Base-by-base conservation (phyloP, 1,140 invertebrate species). In the Lordiphosa collinella region DNA sequence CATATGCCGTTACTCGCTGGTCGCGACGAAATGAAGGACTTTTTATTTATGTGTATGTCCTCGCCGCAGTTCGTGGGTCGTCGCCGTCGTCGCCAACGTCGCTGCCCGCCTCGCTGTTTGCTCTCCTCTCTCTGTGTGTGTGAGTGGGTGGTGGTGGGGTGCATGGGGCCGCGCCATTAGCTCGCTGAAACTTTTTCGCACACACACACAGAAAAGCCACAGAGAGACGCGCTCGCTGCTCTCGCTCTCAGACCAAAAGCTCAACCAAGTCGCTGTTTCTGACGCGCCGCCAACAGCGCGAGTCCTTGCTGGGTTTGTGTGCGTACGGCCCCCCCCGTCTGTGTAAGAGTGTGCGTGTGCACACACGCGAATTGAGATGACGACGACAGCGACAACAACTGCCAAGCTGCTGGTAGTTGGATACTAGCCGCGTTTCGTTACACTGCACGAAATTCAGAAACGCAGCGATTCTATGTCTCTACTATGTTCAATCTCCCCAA, bases 31-130 rank as follows among this genome's bases (percentile, higher is more conserved):
- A 88, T 88, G 86, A 88, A 88, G 82, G 80, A 85, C 78, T 85
- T 88, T 88, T 88, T 88, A 88, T 88, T 88, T 88, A 86, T 88
- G 82, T 88, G 80, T 86, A 79, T 75, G 80, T 80, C 74, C 80
- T 74, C 70, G 73, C 53, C 79, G 80, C 66, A 63, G 54, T 69
- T n/a, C 55, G 22, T 54, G 18, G 51, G 29, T 35, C 22, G 14
- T 29, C 55, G 35, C 31, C 44, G 29, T 34, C 48, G 43, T 50
- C 44, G 29, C 25, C 48, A 37, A 46, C 44, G 70, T 56, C 36
- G 64, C 59, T 12, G 64, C 34, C 25, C 12, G 44, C 73, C 52
- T 54, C 34, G 37, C 65, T 40, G 47, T 48, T 50, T 46, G 63
- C 63, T 44, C 64, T 55, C 48, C 47, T 52, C 35, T 41, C 22